Evolutionary conservation across 1,140 invertebrate species (phyloP), one percentile per base, ranked within the genome.

Genomic region (Rhizoglyphus robini): DNA sequence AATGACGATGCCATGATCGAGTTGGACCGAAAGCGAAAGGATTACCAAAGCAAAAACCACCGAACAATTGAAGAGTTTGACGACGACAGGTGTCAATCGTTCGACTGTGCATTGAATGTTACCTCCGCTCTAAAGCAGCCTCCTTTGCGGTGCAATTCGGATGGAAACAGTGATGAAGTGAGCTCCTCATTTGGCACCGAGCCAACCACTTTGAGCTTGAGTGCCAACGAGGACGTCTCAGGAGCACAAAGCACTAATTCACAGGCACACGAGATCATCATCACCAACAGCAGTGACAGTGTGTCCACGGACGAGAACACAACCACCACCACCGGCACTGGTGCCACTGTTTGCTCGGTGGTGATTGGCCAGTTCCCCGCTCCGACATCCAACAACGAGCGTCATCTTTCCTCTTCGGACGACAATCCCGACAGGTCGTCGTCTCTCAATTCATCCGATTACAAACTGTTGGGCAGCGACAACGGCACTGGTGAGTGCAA

Each of bases 281-380:
- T 60, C n/a, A 60, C 58, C 15, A 60, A 60, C 29, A 60, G 58
- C 15, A 60, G 58, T 60, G 58, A 60, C 15, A 60, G 58, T 23
- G 58, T 60, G 23, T 60, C 58, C 29, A 60, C 58, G 1, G 58
- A 60, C 36, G 58, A 60, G 23, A 60, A 60, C 29, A 60, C 58
- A 20, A 60, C 58, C 1, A 60, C 58, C 1, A 32, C 58, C 23
- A 60, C 15, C 11, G 20, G 23, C 20, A 60, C 58, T 27, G 58
- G 58, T 3, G 15, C 58, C 23, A 60, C 58, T 2, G 58, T 60
- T 23, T 27, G 58, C 36, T 60, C 58, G 13, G 29, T 60, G 15
- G 23, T 51, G 2, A 51, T 51, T 41, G 36, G 36, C 36, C 8
- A 41, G 8, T 41, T 41, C 18, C 36, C 36, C 36, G 18, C 36